Percentiles rank a stretch among this genome's conserved stretches.
phyloP scores from a whole-genome alignment of 2,113 vertebrate species.

The Anhinga rufa region DNA sequence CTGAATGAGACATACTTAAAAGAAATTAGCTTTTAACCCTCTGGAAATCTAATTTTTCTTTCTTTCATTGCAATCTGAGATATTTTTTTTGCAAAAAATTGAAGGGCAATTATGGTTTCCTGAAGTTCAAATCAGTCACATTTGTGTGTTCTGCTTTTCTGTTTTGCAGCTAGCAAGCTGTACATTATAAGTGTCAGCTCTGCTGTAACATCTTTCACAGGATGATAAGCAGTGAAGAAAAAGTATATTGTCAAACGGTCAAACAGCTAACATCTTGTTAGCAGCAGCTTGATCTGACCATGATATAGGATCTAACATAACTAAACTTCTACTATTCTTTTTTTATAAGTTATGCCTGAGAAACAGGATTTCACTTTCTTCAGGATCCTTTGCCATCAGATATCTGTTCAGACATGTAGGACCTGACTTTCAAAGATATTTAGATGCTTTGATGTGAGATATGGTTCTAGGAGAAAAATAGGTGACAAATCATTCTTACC shows the following conservation, averaged over 20 bases:
- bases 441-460: neutral
- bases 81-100: neutral
- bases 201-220: neutral
- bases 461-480: neutral
- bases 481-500: neutral
- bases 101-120: neutral
- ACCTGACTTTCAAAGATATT: neutral
- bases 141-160: neutral
- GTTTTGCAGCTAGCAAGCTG: neutral
- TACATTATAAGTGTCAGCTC: neutral
- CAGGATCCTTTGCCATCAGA: neutral
- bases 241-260: neutral
- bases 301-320: neutral
- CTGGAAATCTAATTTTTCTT: neutral
- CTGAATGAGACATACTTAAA: neutral
- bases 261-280: neutral
- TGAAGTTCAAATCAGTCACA: neutral
- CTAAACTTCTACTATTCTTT: neutral
- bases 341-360: neutral
- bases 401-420: neutral
- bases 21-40: neutral
- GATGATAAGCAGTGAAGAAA: neutral
- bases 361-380: neutral
- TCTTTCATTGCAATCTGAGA: neutral
- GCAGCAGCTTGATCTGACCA: neutral